Percentiles rank a stretch among this genome's conserved stretches.
Evolutionary conservation across 2,888 invertebrate species (phyloP).

Genomic region (Polyommatus iphigenia): DNA sequence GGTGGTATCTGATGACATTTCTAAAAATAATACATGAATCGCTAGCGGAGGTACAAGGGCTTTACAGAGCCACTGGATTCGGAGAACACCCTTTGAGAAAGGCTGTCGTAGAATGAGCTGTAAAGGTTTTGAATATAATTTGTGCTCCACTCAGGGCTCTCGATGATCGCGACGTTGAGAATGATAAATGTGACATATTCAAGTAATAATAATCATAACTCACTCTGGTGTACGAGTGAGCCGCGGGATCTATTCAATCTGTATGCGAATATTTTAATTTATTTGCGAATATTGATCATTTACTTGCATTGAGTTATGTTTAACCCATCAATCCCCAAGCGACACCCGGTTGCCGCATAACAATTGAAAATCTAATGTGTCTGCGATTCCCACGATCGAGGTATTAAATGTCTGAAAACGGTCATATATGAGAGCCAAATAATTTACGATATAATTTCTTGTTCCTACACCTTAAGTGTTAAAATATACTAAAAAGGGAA

Average conservation of each 20-base stretch:
- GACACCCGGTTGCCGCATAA: no score
- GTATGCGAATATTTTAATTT: background rate
- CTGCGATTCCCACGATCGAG: no score
- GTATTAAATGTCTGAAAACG: background rate
- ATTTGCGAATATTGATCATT: background rate
- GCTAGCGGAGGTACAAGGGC: no score
- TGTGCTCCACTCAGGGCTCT: background rate
- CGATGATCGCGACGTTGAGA: background rate
- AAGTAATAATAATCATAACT: conserved; percentile 11
- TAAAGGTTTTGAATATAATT: background rate
- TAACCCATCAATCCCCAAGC: background rate
- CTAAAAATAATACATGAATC: no score
- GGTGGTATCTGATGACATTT: no score
- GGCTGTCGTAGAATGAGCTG: background rate
- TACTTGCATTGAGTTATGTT: background rate
- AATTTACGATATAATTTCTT: no score
- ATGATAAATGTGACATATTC: background rate
- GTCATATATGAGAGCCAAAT: no score
- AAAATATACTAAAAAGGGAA: no score
- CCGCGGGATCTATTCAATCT: background rate
- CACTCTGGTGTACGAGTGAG: background rate
- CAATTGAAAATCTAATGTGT: no score
- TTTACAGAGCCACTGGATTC: no score
- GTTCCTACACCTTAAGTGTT: no score
- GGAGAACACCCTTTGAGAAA: no score